Percentiles rank a stretch among this genome's conserved stretches.
Conservation (phyloP, 2,888 invertebrate genomes). For the Limnephilus auricula region DNA sequence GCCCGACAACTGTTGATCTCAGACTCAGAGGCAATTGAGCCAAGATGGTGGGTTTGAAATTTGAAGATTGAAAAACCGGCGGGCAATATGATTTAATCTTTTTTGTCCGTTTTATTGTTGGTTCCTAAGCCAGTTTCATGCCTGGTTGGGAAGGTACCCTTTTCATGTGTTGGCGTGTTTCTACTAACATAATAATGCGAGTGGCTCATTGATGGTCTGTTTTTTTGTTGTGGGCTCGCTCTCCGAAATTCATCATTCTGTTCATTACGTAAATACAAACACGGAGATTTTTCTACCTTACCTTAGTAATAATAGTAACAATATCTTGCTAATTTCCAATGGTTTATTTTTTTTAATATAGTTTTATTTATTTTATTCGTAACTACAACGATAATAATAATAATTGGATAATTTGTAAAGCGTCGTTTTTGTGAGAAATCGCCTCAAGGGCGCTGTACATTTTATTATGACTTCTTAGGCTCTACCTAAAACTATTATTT, state of each 20-base stretch:
- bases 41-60: conserved; percentile 23
- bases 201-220: background rate
- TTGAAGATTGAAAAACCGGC: background rate
- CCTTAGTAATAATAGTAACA: background rate
- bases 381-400: no score
- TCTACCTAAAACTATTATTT: no score
- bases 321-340: background rate
- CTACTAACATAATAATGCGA: background rate
- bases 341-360: background rate
- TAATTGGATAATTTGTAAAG: no score
- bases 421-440: no score
- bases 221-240: background rate
- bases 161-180: background rate
- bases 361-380: no score
- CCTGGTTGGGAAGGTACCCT: conserved; percentile 6
- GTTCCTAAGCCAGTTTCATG: conserved; percentile 29
- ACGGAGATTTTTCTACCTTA: background rate
- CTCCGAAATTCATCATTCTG: background rate
- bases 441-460: no score
- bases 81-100: conserved; percentile 30
- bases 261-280: background rate
- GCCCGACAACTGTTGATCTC: conserved; percentile 42
- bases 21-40: background rate
- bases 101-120: conserved; percentile 8
- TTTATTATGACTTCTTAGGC: no score